Evolutionary conservation across 2,888 invertebrate genomes (phyloP), one percentile per base, ranked within the genome.

Genomic region (Polymixis lichenea): DNA sequence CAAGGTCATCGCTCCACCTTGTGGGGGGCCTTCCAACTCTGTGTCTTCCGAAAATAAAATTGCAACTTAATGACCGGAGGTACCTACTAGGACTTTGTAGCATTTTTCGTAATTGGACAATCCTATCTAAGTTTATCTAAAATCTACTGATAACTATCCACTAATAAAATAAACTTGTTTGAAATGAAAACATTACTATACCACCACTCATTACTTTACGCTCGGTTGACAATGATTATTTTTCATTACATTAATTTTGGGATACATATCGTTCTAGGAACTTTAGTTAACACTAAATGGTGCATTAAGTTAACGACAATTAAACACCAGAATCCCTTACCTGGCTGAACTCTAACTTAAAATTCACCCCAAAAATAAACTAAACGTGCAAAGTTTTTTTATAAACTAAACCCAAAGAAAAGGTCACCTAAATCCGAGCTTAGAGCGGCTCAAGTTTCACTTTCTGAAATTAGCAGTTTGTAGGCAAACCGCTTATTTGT

Each of bases 391-490:
- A 69, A 28, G 32, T 43, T 56, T 55, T 75, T 78, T 68, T 72
- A 51, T 56, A 28, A 51, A 72, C 46, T 61, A 19, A 67, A 68
- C 72, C 77, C 83, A 71, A 78, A 76, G 78, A 74, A 79, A 83
- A 75, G 82, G 82, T 80, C 78, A 82, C 77, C 82, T 84, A 84
- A 89, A 88, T 84, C 87, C 82, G 71, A 84, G 88, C 89, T 89
- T 84, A 77, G 61, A 85, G 78, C 72, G 75, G 90, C 87, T 89
- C 87, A 88, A 87, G 86, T 90, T 89, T 89, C 89, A 91, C 92
- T 92, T 89, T 90, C 87, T 85, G 74, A 90, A 91, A 92, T 92
- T 91, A 91, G 83, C 90, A 90, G 88, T 89, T 89, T 86, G 75
- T 81, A 77, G 77, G 79, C 86, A 85, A 88, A 89, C 90, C 87